These are phyloP conservation scores for Lithophane socia DNA, from an alignment of 2,888 invertebrate genomes.

Conservation along the genomic window DNA sequence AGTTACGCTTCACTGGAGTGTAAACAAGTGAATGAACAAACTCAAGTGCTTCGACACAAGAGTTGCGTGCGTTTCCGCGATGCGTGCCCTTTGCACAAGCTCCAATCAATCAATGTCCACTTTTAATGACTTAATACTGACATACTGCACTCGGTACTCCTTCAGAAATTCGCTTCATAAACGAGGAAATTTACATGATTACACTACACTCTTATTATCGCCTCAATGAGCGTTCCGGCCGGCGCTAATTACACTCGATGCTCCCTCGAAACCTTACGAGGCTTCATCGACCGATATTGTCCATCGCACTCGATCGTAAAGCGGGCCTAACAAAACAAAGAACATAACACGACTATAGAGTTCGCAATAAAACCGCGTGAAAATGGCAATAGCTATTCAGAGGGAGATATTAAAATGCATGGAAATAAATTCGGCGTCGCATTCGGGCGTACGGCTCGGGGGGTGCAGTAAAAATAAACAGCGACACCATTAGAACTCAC, in stretches of 20 bases:
- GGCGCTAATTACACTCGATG: constrained; percentile 78
- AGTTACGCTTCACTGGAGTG: constrained; percentile 48
- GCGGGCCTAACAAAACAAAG: constrained; percentile 84
- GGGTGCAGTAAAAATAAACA: constrained; percentile 91
- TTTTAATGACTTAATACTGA: constrained; percentile 88
- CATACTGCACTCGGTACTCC: constrained; percentile 77
- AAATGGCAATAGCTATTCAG: constrained; percentile 90
- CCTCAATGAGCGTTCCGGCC: constrained; percentile 76
- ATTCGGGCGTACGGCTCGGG: constrained; percentile 90
- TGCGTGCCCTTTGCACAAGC: constrained; percentile 82
- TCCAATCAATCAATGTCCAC: constrained; percentile 86
- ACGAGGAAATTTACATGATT: constrained; percentile 81
- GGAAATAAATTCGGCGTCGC: constrained; percentile 91
- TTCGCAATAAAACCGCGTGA: constrained; percentile 89
- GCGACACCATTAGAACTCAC: constrained; percentile 91
- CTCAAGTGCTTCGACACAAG: constrained; percentile 72
- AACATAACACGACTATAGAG: constrained; percentile 82
- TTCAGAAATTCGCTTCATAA: constrained; percentile 79
- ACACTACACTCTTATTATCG: constrained; percentile 78
- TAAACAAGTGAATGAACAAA: constrained; percentile 68
- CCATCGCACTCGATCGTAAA: constrained; percentile 83
- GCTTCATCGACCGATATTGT: constrained; percentile 84
- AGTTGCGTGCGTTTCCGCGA: constrained; percentile 83
- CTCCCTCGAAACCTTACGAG: constrained; percentile 81
- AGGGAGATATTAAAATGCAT: constrained; percentile 91